Percentiles rank a stretch among this genome's conserved stretches.
Conservation (phyloP, 92 coral and sea anemone species). For the Phymanthus crucifer region DNA sequence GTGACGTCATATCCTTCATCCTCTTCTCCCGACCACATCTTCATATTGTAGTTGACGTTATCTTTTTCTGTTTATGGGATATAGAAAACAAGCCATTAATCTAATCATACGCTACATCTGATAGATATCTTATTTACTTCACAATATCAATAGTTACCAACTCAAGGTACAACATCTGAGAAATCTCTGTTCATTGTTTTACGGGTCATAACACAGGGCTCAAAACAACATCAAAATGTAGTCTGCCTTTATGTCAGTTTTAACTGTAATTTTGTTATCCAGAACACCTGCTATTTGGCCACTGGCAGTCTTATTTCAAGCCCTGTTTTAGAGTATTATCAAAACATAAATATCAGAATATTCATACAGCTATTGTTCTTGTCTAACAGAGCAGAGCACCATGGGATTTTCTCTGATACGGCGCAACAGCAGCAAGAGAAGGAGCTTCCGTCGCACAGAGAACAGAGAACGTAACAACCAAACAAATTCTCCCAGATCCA, state of each 20-base stretch:
- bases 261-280: no score
- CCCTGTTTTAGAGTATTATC: no score
- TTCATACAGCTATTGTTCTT: background rate
- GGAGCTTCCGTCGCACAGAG: conserved; percentile 84
- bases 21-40: background rate
- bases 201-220: no score
- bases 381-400: conserved; percentile 11
- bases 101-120: background rate
- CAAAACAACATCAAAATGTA: no score
- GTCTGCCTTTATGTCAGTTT: no score
- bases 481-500: conserved; percentile 52
- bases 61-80: background rate
- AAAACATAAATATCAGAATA: background rate
- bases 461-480: conserved; percentile 78
- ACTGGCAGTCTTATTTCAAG: no score
- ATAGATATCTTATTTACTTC: background rate
- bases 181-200: no score
- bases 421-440: conserved; percentile 94
- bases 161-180: no score
- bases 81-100: background rate
- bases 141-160: no score
- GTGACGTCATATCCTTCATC: background rate
- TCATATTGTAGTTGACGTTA: background rate
- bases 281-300: no score
- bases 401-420: conserved; percentile 90